Base-by-base conservation (phyloP, 2,888 invertebrate species). In the Opisthograptis luteolata region DNA sequence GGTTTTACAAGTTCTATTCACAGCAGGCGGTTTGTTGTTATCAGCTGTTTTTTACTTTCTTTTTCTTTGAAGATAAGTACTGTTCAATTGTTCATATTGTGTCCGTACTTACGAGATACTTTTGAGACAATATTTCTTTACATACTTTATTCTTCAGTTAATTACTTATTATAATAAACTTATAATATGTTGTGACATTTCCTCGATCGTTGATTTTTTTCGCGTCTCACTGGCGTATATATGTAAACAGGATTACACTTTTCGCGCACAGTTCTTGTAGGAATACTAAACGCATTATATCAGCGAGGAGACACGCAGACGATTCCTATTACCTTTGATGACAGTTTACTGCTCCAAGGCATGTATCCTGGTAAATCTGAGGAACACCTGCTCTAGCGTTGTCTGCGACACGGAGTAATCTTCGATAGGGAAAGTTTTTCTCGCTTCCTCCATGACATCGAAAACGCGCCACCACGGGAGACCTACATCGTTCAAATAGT, bases 361-460 rank as follows among this genome's bases (percentile, higher is more conserved):
- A 30, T 82, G 79, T 41, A 73, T 43, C 45, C 81, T 74, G 3
- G 94, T 93, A 68, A 94, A 93, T 45, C 91, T 86, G 15, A 95
- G 80, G 72, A 95, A 94, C 44, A 96, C 94, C 83, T 96, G 96
- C 74, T 96, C 96, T 32, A 96, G 86, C 1, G 95, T 94, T 0
- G 96, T 95, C 79, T 96, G 96, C 28, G 94, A 94, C 10, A 96
- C 93, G 5, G 94, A 94, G 77, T 96, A 96, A 76, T 96, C 96
- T 62, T 95, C 95, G 31, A 96, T 92, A 41, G 93, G 89, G 2
- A 92, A 86, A n/a, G 70, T 64, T 0, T 59, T 56, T 13, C 93
- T 92, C 37, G 93, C 92, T 0, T 76, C 68, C 70, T 96, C 94
- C 92, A 95, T 93, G 2, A 92, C 80, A 12, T 92, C 88, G 78